Evolutionary conservation across 2,113 vertebrate species (phyloP).

Genomic region (Sander vitreus): DNA sequence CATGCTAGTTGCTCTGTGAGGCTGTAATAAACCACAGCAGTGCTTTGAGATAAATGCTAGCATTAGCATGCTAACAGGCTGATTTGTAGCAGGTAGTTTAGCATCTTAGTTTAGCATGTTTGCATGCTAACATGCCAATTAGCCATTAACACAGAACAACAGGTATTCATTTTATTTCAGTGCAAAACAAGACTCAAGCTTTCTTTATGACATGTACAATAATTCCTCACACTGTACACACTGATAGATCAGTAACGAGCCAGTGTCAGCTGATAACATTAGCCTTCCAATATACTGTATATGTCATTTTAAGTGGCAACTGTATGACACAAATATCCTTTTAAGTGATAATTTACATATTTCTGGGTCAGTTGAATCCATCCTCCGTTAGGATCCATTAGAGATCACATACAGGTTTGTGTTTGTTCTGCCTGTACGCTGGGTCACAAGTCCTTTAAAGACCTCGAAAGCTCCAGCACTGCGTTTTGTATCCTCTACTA

Average conservation of each 20-base stretch:
- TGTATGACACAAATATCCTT: too few relatives aligned
- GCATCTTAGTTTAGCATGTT: too few relatives aligned
- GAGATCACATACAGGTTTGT: slow-evolving; percentile 79
- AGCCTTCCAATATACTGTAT: not conserved
- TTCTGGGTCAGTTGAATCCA: not conserved
- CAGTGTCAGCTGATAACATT: not conserved
- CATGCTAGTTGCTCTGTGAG: not conserved
- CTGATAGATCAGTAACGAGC: not conserved
- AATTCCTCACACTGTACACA: not conserved
- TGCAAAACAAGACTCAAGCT: not conserved
- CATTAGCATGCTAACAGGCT: not conserved
- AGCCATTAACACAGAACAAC: too few relatives aligned
- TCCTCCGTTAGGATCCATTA: slow-evolving; percentile 27
- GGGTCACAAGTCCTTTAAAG: not conserved
- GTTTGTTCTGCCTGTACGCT: slow-evolving; percentile 37
- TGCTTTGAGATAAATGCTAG: not conserved
- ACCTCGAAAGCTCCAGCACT: not conserved
- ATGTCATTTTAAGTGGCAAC: too few relatives aligned
- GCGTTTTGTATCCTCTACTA: slow-evolving; percentile 51
- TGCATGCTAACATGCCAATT: too few relatives aligned
- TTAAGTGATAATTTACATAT: not conserved
- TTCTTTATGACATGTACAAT: not conserved
- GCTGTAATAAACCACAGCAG: not conserved
- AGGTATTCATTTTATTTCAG: not conserved
- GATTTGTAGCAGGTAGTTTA: not conserved